Evolutionary conservation across 1,140 invertebrate genomes (phyloP), one percentile per base, ranked within the genome.

Genomic region (Conus ventricosus): DNA sequence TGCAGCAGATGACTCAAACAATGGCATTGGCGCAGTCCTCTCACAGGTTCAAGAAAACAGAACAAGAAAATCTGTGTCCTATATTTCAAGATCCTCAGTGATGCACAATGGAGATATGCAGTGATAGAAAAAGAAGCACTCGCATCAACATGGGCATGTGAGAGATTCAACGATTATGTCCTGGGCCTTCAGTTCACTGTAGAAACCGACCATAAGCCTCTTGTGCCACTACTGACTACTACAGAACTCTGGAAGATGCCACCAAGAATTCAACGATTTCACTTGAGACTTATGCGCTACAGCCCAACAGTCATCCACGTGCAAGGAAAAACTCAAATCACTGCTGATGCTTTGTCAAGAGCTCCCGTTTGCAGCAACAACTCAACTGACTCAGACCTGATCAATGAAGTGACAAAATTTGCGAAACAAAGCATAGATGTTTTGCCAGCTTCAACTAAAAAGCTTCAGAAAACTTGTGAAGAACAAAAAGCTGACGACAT

Each of bases 161-260:
- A 94, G 85, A 95, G 95, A 91, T 96, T 96, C 92, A 39, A 91
- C n/a, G 90, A 95, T 76, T 96, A 95, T 91, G 82, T 96, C 6
- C 94, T 91, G 89, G 82, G 5, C 39, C 39, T 39, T 39, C 39
- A 39, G 39, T 3, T 39, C 39, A 39, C 39, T 39, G 39, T 39
- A 39, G 15, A 84, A 82, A 95, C 93, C 6, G 94, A 95, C 87
- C 93, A 95, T 51, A 93, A 94, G 39, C 94, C 94, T 0, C 84
- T 95, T 51, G 90, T 95, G n/a, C 90, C 89, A 13, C 25, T 92
- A 4, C 87, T 92, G 4, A 88, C 84, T 82, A 90, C 23, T 4
- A 76, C 88, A 54, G 88, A 90, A 71, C 23, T 92, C 3, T 78
- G 89, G 10, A 84, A 87, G 76, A 63, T 71, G 17, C 90, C 91